phyloP scores from a whole-genome alignment of 2,797 vertebrate genomes.

The Protonibea diacanthus region DNA sequence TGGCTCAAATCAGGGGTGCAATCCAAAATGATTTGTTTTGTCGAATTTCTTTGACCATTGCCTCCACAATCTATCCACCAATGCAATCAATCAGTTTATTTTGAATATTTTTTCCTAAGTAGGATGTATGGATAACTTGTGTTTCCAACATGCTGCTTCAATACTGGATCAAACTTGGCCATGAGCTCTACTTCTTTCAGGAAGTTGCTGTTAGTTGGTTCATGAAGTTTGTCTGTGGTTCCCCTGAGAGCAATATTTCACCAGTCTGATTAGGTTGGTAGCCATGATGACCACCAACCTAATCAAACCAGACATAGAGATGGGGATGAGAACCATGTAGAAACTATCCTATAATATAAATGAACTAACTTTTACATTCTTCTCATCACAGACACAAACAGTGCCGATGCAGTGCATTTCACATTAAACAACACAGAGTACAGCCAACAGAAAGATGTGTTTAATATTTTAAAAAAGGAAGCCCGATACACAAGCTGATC shows the following conservation, averaged over 20 bases:
- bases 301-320: too few relatives aligned
- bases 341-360: too few relatives aligned
- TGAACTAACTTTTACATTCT: too few relatives aligned
- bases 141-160: conserved; percentile 27
- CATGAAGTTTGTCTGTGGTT: conserved; percentile 10
- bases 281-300: background rate
- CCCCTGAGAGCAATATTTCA: conserved; percentile 25
- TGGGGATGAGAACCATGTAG: too few relatives aligned
- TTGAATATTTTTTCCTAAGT: too few relatives aligned
- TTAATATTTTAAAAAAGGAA: too few relatives aligned
- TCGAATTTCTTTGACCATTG: background rate
- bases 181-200: conserved; percentile 37
- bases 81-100: conserved; percentile 29
- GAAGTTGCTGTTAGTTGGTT: conserved; percentile 32
- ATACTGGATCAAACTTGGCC: conserved; percentile 27
- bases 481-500: too few relatives aligned
- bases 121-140: background rate
- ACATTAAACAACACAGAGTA: too few relatives aligned
- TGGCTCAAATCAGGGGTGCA: conserved; percentile 39
- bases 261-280: too few relatives aligned
- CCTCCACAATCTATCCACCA: conserved; percentile 9
- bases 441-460: too few relatives aligned
- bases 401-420: too few relatives aligned
- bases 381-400: too few relatives aligned
- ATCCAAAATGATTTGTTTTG: conserved; percentile 1